Evolutionary conservation across 2,797 vertebrate species (phyloP).

Genomic region (Poecilia gillii): DNA sequence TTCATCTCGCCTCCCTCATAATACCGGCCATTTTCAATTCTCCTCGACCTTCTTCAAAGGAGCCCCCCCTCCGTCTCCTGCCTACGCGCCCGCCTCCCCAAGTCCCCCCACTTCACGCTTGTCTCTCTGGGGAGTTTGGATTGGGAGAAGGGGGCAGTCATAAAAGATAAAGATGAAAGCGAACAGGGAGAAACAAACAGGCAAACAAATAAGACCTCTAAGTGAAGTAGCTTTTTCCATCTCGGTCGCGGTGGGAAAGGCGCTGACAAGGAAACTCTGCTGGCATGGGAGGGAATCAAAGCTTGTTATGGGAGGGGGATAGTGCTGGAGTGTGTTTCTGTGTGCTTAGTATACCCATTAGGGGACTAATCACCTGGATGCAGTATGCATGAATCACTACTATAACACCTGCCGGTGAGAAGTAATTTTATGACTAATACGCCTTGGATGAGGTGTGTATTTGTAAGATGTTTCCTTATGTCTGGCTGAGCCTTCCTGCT

Average conservation of each 20-base stretch:
- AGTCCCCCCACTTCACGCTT: slow-evolving; percentile 36
- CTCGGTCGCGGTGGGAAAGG: slow-evolving; percentile 62
- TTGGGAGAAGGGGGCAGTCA: slow-evolving; percentile 76
- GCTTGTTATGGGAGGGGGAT: slow-evolving; percentile 40
- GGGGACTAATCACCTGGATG: slow-evolving; percentile 53
- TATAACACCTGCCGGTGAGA: slow-evolving; percentile 36
- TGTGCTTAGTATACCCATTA: slow-evolving; percentile 60
- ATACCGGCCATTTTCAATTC: slow-evolving; percentile 80
- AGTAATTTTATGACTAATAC: slow-evolving; percentile 17
- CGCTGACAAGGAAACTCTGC: slow-evolving; percentile 69
- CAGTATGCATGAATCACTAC: slow-evolving; percentile 47
- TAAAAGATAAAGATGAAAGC: slow-evolving; percentile 85
- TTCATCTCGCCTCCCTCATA: slow-evolving; percentile 79
- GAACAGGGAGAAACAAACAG: slow-evolving; percentile 78
- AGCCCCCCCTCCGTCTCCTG: slow-evolving; percentile 55
- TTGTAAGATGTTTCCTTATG: slow-evolving; percentile 48
- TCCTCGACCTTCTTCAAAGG: slow-evolving; percentile 80
- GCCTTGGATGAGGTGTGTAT: slow-evolving; percentile 34
- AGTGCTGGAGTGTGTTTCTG: slow-evolving; percentile 17
- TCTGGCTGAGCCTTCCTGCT: slow-evolving; percentile 44
- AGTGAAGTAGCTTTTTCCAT: slow-evolving; percentile 80
- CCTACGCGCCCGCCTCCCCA: slow-evolving; percentile 19
- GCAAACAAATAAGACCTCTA: slow-evolving; percentile 82
- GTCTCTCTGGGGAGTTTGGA: slow-evolving; percentile 72
- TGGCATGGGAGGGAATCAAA: slow-evolving; percentile 71